Evolutionary conservation across 2,888 invertebrate genomes (phyloP), one percentile per base, ranked within the genome.

Genomic region (Nemotelus nigrinus): DNA sequence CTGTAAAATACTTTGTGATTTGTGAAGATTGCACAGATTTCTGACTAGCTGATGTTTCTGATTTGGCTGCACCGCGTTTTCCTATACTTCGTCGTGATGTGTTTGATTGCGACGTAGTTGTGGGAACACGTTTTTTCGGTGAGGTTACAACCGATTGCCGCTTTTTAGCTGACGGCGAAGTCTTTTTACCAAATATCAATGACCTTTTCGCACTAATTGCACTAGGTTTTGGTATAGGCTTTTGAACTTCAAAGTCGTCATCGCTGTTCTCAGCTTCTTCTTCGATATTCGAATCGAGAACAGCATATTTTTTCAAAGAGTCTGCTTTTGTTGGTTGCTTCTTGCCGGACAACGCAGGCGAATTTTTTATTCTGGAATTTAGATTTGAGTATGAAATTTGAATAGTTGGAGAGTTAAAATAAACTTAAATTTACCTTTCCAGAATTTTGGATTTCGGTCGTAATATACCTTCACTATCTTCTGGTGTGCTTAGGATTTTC

Each of bases 401-500:
- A 68, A 7, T 3, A 68, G 39, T 6, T 53, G 25, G 43, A 2
- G 60, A 60, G 43, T 43, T 64, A 6, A 39, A 41, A 2, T 43
- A n/a, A 39, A 2, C 43, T 39, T 5, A 5, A 44, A 25, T 10
- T 48, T 77, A 78, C 78, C 78, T 65, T 70, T 80, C 65, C 10
- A 77, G 65, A 0, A 79, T 39, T 71, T 79, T 80, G n/a, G 79
- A 76, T 47, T 80, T 48, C 25, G 76, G 64, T 39, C 74, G 68
- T 50, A 78, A 25, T 47, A 63, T 76, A 63, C 77, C 77, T n/a
- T 79, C 80, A 44, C 67, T 76, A 53, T 53, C 53, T 45, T 77
- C 78, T 10, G 79, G 79, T 39, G 78, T 78, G 45, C 43, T 75
- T 43, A 77, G 41, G 39, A 80, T 45, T 67, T 77, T 80, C 25